Evolutionary conservation across 2,113 vertebrate genomes (phyloP), one percentile per base, ranked within the genome.

Genomic region (Rhinolophus ferrumequinum): DNA sequence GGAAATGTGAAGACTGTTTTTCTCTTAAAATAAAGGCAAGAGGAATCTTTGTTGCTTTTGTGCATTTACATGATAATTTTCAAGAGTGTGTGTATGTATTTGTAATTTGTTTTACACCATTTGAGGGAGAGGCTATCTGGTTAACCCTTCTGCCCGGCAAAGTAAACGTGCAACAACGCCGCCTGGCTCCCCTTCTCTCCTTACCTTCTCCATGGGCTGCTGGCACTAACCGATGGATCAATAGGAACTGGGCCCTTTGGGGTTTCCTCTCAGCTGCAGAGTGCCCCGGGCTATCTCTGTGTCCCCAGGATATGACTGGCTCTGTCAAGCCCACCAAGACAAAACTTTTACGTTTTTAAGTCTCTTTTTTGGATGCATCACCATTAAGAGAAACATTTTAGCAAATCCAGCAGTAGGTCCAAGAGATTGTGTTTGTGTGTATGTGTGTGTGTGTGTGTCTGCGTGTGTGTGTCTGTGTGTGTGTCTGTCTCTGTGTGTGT

Each of bases 321-420:
- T 91, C 44, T 0, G 72, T 26, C 77, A 80, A 88, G 86, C 30
- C 0, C 0, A 50, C 26, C 26, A 85, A 95, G 88, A 98, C 92
- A 96, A 98, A 89, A 94, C 85, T 30, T 80, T 79, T 70, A 64
- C 0, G 56, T 88, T 95, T 95, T 90, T 66, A 30, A 96, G 75
- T 97, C 81, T 80, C 16, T 54, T 62, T 96, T 80, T 86, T 66
- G 47, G 97, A 96, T 77, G 93, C 2, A 75, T 54, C 60, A 88
- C 76, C 60, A 62, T 95, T 92, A 98, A 97, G 97, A 97, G 96
- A 94, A 94, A 97, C 87, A 95, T 93, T 97, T 98, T 96, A 24
- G 2, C 88, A 96, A 96, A 95, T 94, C 89, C 0, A 93, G 90
- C 95, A 96, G 96, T 93, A 91, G 91, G 66, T 94, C 81, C 88